Conservation (phyloP, 2,888 invertebrate genomes). For the Microdon myrmicae region DNA sequence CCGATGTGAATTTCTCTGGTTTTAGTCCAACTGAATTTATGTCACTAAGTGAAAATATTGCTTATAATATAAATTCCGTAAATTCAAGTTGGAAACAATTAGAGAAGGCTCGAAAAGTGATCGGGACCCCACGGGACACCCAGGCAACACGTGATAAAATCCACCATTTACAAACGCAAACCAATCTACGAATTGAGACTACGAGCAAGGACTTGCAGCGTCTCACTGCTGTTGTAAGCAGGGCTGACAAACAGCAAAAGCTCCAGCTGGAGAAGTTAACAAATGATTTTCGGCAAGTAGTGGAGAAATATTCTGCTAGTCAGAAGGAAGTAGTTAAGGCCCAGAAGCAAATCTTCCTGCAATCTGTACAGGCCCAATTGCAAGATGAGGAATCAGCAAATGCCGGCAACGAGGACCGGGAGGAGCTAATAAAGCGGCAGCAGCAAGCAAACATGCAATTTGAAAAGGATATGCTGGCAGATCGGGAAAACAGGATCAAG, state of each 20-base stretch:
- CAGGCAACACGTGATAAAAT: constrained; percentile 74
- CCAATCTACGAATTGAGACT: constrained; percentile 78
- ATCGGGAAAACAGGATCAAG: constrained; percentile 81
- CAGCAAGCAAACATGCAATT: constrained; percentile 71
- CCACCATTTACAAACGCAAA: constrained; percentile 78
- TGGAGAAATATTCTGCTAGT: constrained; percentile 79
- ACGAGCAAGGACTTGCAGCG: constrained; percentile 80
- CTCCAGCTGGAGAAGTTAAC: constrained; percentile 86
- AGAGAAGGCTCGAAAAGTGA: constrained; percentile 78
- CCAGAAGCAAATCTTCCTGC: constrained; percentile 69
- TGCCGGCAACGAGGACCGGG: constrained; percentile 62
- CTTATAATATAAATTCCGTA: constrained; percentile 82
- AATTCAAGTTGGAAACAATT: constrained; percentile 78
- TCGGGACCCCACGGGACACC: constrained; percentile 81
- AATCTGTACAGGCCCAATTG: constrained; percentile 54
- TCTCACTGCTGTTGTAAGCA: constrained; percentile 75
- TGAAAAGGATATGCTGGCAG: constrained; percentile 81
- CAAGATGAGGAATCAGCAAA: constrained; percentile 55
- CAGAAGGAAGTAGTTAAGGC: constrained; percentile 81
- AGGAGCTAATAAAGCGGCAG: constrained; percentile 63
- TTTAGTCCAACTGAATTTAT: constrained; percentile 81
- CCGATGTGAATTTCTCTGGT: constrained; percentile 77
- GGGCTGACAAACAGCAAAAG: constrained; percentile 82
- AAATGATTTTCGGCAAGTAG: constrained; percentile 82
- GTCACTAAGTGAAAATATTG: constrained; percentile 82